These are phyloP conservation scores for Poeciliopsis presidionis DNA, from an alignment of 2,797 vertebrate species.

Conservation along the genomic window DNA sequence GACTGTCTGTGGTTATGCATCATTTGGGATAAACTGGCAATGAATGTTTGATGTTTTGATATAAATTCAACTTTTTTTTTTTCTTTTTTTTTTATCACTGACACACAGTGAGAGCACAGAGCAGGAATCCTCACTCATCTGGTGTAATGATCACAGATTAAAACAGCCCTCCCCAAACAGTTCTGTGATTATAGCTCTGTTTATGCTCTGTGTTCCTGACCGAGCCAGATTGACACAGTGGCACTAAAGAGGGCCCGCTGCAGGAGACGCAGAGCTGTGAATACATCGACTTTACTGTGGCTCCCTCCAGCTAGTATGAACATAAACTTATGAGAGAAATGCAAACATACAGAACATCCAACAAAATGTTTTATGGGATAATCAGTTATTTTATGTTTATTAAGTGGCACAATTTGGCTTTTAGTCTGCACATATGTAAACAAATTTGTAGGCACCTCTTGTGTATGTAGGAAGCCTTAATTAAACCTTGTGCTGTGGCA, in stretches of 20 bases:
- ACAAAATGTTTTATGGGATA: constrained; percentile 29
- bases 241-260: constrained; percentile 48
- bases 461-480: no score
- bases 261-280: constrained; percentile 54
- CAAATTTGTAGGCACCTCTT: neutral
- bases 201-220: constrained; percentile 62
- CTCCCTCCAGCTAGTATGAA: constrained; percentile 68
- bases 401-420: constrained; percentile 10
- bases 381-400: constrained; percentile 39
- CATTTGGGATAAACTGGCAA: constrained; percentile 61
- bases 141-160: constrained; percentile 81
- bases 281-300: constrained; percentile 69
- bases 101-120: constrained; percentile 74
- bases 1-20: constrained; percentile 66
- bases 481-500: neutral
- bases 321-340: constrained; percentile 36
- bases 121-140: constrained; percentile 79
- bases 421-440: neutral
- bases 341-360: constrained; percentile 29
- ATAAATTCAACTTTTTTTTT: constrained; percentile 65
- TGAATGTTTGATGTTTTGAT: constrained; percentile 85
- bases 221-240: constrained; percentile 54
- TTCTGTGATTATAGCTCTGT: constrained; percentile 78
- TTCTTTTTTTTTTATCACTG: constrained; percentile 74
- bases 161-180: constrained; percentile 77